Percentiles rank a stretch among this genome's conserved stretches.
Evolutionary conservation across 1,140 invertebrate species (phyloP).

Genomic region (Leptonema lineaticorne): DNA sequence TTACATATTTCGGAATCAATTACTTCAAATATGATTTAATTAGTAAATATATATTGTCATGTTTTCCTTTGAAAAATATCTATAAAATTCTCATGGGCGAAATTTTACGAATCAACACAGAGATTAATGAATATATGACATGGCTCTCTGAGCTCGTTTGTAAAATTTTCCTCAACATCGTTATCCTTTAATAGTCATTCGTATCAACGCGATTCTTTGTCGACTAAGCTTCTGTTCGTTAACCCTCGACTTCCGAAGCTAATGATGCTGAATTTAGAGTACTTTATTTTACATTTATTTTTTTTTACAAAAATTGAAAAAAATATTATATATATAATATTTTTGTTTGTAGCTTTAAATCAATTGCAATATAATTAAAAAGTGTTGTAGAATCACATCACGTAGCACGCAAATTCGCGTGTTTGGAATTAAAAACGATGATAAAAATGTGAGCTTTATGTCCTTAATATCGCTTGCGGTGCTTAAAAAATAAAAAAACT

Average conservation of each 20-base stretch:
- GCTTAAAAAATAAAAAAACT: no score
- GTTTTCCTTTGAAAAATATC: no score
- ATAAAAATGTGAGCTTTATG: neutral
- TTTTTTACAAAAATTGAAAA: neutral
- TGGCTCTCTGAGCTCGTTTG: neutral
- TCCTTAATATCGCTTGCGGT: no score
- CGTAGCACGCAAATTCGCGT: slow-evolving; percentile 11
- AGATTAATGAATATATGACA: neutral
- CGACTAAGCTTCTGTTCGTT: neutral
- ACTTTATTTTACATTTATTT: no score
- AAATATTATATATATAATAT: neutral
- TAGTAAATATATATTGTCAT: no score
- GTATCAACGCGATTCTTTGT: neutral
- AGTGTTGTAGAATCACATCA: slow-evolving; percentile 6
- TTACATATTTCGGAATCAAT: no score
- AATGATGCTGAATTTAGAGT: neutral
- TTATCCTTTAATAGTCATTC: slow-evolving; percentile 5
- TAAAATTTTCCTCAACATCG: neutral
- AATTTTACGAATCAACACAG: neutral
- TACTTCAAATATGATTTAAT: no score
- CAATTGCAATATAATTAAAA: slow-evolving; percentile 11
- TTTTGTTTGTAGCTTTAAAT: neutral
- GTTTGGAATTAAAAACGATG: neutral
- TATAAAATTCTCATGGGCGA: no score
- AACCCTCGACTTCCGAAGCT: neutral